These are phyloP conservation scores for Dinomys branickii DNA, from an alignment of 2,113 vertebrate species.

Conservation along the genomic window DNA sequence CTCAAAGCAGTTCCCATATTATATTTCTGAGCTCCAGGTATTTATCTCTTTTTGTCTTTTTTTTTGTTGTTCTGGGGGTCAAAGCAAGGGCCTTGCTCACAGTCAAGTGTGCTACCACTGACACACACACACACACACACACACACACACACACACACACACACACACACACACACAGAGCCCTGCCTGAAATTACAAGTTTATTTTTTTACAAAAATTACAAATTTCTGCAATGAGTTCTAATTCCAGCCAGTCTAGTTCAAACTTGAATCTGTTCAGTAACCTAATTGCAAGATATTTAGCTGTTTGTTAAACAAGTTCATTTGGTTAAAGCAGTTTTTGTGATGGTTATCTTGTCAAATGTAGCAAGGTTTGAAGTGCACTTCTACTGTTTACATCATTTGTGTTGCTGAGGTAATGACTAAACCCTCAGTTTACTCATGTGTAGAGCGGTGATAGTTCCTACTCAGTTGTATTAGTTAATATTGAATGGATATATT, in stretches of 20 bases:
- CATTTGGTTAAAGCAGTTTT: conserved; percentile 44
- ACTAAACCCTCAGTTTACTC: neutral
- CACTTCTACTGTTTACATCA: neutral
- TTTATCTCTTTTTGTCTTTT: neutral
- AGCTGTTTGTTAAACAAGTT: conserved; percentile 5
- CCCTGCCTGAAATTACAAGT: neutral
- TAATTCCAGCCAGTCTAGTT: neutral
- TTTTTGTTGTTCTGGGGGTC: neutral
- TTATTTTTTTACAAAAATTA: neutral
- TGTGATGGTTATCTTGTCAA: neutral
- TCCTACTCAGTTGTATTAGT: neutral
- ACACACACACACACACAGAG: neutral
- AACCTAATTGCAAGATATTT: neutral
- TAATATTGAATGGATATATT: conserved; percentile 18
- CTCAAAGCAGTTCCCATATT: neutral
- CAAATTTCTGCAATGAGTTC: neutral
- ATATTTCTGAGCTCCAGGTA: neutral
- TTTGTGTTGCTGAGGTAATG: conserved; percentile 47
- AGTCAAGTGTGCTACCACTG: neutral
- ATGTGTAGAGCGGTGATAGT: neutral
- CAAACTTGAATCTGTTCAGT: conserved; percentile 2
- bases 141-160: neutral
- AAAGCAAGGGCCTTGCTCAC: neutral
- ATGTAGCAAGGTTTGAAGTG: neutral
- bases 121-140: neutral